Evolutionary conservation across 2,113 vertebrate species (phyloP).

Genomic region (Donacobius atricapilla): DNA sequence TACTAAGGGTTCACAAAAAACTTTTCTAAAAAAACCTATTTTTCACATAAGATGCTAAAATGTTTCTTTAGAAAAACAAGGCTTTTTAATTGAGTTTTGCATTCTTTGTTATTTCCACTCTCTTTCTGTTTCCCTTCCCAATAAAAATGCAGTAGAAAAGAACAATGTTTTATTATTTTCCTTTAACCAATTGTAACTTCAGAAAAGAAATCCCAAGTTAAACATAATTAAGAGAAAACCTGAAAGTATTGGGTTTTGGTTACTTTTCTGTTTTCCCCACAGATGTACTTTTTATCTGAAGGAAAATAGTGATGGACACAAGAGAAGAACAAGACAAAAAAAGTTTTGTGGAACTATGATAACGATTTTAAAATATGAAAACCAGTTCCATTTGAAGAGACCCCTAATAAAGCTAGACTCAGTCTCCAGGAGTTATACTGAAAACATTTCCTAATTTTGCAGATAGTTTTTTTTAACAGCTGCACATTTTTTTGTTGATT

Average conservation of each 20-base stretch:
- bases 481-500: background rate
- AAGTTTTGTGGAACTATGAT: background rate
- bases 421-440: background rate
- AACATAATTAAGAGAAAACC: background rate
- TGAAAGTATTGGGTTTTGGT: background rate
- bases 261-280: rapidly evolving
- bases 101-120: background rate
- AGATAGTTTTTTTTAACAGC: background rate
- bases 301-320: background rate
- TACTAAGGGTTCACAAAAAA: background rate
- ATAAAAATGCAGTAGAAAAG: background rate
- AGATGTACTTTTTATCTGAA: background rate
- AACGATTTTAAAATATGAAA: background rate
- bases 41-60: background rate
- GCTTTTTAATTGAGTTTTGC: background rate
- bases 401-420: background rate
- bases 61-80: background rate
- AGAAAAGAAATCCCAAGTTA: background rate
- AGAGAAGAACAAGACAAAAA: background rate
- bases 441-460: background rate
- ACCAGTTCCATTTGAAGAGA: background rate
- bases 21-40: background rate
- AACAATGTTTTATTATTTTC: background rate
- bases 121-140: background rate
- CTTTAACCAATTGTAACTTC: background rate